Percentiles rank a stretch among this genome's conserved stretches.
phyloP scores from a whole-genome alignment of 2,113 vertebrate species.

The Chinchilla lanigera region DNA sequence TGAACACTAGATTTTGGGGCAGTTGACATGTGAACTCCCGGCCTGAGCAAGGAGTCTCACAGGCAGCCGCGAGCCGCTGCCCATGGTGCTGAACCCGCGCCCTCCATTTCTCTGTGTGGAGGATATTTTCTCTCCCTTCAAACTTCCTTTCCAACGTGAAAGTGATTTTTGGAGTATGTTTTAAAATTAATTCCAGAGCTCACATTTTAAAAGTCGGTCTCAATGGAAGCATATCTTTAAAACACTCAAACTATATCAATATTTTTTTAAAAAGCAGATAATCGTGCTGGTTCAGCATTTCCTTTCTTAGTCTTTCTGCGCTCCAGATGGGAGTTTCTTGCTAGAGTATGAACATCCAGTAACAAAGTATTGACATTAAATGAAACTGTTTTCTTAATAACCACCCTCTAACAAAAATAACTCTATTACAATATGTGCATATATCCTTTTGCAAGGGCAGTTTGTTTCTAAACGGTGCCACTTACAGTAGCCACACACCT shows the following conservation, averaged over 20 bases:
- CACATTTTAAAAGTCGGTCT: neutral
- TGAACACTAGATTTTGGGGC: neutral
- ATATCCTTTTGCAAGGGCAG: neutral
- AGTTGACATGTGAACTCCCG: neutral
- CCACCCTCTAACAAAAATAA: neutral
- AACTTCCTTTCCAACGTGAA: neutral
- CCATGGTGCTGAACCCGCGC: conserved; percentile 70
- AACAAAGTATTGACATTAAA: neutral
- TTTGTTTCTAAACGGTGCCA: conserved; percentile 19
- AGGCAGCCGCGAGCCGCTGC: neutral
- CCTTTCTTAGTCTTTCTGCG: neutral
- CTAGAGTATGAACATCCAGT: neutral
- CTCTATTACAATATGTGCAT: neutral
- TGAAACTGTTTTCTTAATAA: conserved; percentile 36
- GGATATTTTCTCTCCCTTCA: neutral
- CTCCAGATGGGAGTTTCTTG: conserved; percentile 11
- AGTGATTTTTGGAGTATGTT: conserved; percentile 28
- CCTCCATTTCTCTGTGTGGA: accelerated
- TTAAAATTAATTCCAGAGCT: conserved; percentile 12
- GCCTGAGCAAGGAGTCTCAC: neutral
- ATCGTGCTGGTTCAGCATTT: neutral
- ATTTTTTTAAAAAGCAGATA: neutral
- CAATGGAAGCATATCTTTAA: conserved; percentile 22
- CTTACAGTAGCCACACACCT: neutral
- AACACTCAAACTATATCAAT: neutral